Evolutionary conservation across 2,797 vertebrate species (phyloP).

Genomic region (Coregonus sp.): DNA sequence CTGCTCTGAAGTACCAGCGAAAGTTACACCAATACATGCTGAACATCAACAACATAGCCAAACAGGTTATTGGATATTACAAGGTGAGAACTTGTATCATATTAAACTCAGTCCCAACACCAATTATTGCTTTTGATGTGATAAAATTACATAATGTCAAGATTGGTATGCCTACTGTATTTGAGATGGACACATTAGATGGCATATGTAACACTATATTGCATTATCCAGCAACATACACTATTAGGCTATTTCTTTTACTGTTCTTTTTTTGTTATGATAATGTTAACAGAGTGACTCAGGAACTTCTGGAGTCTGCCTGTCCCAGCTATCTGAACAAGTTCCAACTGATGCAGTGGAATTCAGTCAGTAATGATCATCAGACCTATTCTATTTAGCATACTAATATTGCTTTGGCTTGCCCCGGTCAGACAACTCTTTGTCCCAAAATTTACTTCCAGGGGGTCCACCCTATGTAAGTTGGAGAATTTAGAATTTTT

Average conservation of each 20-base stretch:
- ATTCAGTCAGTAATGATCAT: not conserved
- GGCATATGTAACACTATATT: no score
- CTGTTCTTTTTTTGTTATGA: not conserved
- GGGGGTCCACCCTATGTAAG: not conserved
- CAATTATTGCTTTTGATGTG: not conserved
- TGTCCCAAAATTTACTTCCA: not conserved
- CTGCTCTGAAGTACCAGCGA: slow-evolving; percentile 69
- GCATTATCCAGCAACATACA: no score
- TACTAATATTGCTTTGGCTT: not conserved
- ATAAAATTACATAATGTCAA: no score
- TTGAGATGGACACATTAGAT: no score
- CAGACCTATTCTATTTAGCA: not conserved
- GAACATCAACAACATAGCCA: slow-evolving; percentile 68
- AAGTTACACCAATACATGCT: slow-evolving; percentile 73
- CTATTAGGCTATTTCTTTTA: no score
- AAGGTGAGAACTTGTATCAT: slow-evolving; percentile 67
- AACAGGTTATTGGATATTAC: slow-evolving; percentile 58
- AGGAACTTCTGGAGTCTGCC: slow-evolving; percentile 63
- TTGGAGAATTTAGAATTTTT: slow-evolving; percentile 3
- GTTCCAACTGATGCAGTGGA: slow-evolving; percentile 69
- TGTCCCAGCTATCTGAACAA: slow-evolving; percentile 72
- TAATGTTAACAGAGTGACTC: slow-evolving; percentile 40
- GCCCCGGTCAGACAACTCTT: not conserved
- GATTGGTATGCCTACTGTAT: no score
- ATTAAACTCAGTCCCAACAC: no score